phyloP scores from a whole-genome alignment of 2,888 invertebrate species.

The Mantis religiosa region DNA sequence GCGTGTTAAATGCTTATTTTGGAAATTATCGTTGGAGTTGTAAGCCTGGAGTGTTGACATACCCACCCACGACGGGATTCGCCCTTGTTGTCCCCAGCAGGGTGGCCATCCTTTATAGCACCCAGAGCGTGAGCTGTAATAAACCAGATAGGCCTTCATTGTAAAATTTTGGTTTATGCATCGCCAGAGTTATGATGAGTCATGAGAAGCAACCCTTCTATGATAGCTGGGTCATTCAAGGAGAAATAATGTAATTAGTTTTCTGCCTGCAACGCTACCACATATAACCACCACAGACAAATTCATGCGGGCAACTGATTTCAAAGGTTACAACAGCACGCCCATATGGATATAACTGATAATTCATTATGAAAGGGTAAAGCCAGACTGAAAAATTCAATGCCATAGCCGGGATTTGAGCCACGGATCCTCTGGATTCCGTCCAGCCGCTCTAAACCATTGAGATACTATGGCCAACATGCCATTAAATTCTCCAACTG shows the following conservation, averaged over 20 bases:
- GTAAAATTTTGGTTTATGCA: neutral
- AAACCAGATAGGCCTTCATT: slow-evolving; percentile 3
- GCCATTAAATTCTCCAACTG: too few relatives aligned
- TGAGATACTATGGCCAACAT: too few relatives aligned
- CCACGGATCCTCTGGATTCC: too few relatives aligned
- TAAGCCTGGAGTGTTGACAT: slow-evolving; percentile 3
- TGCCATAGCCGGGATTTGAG: too few relatives aligned
- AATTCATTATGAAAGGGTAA: too few relatives aligned
- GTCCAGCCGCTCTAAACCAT: too few relatives aligned
- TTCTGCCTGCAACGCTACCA: neutral
- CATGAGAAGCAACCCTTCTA: neutral
- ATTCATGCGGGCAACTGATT: neutral
- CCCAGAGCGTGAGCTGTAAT: neutral
- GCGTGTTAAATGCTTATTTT: slow-evolving; percentile 7
- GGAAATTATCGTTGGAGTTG: slow-evolving; percentile 1
- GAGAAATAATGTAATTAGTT: neutral
- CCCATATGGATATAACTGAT: too few relatives aligned
- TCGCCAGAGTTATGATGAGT: neutral
- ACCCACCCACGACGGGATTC: slow-evolving; percentile 5
- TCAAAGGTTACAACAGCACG: neutral
- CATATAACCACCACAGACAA: neutral
- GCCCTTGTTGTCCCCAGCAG: neutral
- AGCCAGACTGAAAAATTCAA: too few relatives aligned
- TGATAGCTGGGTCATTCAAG: neutral
- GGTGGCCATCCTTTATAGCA: neutral